Evolutionary conservation across 2,888 invertebrate species (phyloP).

Genomic region (Chloroclystis v-ata): DNA sequence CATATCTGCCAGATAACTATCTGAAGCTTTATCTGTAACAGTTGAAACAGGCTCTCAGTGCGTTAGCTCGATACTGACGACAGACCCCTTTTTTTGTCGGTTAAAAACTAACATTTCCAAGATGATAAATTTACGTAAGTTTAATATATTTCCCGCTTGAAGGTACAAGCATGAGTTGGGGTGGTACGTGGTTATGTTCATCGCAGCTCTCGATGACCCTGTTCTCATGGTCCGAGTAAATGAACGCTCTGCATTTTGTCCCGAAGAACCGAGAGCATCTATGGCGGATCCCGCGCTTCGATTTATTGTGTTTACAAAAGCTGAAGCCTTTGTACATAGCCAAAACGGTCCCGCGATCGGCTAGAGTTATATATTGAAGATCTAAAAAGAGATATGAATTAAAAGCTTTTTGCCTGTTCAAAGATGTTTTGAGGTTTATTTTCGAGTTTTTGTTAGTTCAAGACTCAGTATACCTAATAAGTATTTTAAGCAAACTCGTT

Average conservation of each 20-base stretch:
- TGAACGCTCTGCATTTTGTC: conserved; percentile 8
- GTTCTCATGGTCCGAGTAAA: not conserved
- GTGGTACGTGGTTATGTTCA: conserved; percentile 1
- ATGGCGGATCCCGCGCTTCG: conserved; percentile 7
- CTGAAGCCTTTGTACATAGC: conserved; percentile 29
- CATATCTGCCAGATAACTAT: too few relatives aligned
- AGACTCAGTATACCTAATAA: too few relatives aligned
- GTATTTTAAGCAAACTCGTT: too few relatives aligned
- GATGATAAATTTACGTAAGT: not conserved
- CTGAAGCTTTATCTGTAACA: too few relatives aligned
- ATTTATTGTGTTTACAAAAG: conserved; percentile 24
- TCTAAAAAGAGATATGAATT: too few relatives aligned
- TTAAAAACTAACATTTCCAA: too few relatives aligned
- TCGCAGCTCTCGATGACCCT: not conserved
- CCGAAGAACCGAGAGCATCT: conserved; percentile 6
- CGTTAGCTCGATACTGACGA: too few relatives aligned
- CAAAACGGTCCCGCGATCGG: conserved; percentile 20
- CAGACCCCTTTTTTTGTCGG: too few relatives aligned
- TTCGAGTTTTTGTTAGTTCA: too few relatives aligned
- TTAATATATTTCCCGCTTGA: not conserved
- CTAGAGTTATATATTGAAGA: conserved; percentile 5
- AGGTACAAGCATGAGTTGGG: not conserved
- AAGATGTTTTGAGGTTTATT: too few relatives aligned
- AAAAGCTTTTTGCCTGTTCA: too few relatives aligned
- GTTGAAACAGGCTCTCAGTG: too few relatives aligned